Evolutionary conservation across 1,140 invertebrate species (phyloP).

Genomic region (Heliconius congener): DNA sequence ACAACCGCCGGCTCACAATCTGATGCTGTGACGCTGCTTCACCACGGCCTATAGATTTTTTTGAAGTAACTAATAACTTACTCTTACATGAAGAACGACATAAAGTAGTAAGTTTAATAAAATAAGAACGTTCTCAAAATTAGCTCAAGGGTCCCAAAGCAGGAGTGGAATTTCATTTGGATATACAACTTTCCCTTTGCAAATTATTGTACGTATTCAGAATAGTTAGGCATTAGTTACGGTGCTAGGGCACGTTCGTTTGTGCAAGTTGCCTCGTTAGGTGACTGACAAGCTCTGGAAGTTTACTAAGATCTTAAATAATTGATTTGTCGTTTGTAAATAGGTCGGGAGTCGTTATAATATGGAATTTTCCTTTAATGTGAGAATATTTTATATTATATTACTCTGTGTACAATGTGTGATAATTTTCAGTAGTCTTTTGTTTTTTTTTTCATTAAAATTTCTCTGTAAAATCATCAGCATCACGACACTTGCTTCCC

Average conservation of each 20-base stretch:
- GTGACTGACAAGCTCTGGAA: conserved; percentile 36
- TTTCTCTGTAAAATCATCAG: too few relatives aligned
- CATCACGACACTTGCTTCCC: too few relatives aligned
- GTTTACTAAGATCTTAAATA: conserved; percentile 19
- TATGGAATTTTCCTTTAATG: not conserved
- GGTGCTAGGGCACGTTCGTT: conserved; percentile 21
- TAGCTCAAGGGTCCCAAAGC: conserved; percentile 3
- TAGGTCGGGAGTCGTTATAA: not conserved
- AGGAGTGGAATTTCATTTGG: conserved; percentile 28
- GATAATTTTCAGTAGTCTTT: too few relatives aligned
- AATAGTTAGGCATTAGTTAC: conserved; percentile 28
- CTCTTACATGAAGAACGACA: not conserved
- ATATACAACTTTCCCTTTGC: conserved; percentile 28
- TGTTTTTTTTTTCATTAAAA: too few relatives aligned
- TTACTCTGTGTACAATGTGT: too few relatives aligned
- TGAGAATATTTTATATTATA: not conserved
- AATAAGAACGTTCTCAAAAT: not conserved
- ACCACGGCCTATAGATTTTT: too few relatives aligned
- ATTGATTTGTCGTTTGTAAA: conserved; percentile 12
- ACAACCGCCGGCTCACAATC: not conserved
- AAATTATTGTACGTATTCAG: conserved; percentile 27
- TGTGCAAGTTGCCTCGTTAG: conserved; percentile 47
- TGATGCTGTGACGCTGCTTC: too few relatives aligned
- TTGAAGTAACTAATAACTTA: too few relatives aligned
- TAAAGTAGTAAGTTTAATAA: not conserved